Percentiles rank a stretch among this genome's conserved stretches.
Evolutionary conservation across 2,888 invertebrate genomes (phyloP).

Genomic region (Atethmia centrago): DNA sequence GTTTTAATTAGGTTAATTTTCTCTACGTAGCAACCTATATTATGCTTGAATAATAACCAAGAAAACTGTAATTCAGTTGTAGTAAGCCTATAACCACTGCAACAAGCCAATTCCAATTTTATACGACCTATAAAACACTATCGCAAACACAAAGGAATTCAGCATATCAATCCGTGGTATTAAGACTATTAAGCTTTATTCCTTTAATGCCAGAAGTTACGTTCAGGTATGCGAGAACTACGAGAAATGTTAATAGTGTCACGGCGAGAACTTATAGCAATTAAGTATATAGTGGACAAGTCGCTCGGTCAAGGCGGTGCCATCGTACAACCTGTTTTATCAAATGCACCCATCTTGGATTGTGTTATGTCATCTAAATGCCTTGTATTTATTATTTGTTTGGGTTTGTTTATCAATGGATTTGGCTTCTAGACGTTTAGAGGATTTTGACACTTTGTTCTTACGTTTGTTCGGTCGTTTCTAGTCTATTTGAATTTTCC

Average conservation of each 20-base stretch:
- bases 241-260: constrained; percentile 61
- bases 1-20: constrained; percentile 14
- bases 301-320: constrained; percentile 85
- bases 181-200: constrained; percentile 62
- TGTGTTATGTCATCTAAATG: constrained; percentile 75
- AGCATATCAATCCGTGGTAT: constrained; percentile 57
- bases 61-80: constrained; percentile 13
- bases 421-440: background rate
- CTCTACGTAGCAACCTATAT: background rate
- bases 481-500: background rate
- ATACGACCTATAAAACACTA: constrained; percentile 46
- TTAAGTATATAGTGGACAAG: constrained; percentile 69
- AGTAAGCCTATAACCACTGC: background rate
- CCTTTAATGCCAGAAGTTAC: constrained; percentile 72
- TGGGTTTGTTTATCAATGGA: constrained; percentile 34
- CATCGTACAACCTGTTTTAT: constrained; percentile 78
- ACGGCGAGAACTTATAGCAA: constrained; percentile 76
- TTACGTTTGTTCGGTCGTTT: too few species aligned
- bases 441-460: background rate
- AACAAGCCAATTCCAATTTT: constrained; percentile 34
- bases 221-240: constrained; percentile 63
- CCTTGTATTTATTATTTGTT: constrained; percentile 38
- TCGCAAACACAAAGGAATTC: constrained; percentile 65
- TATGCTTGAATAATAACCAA: constrained; percentile 4
- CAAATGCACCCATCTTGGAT: constrained; percentile 67